Percentiles rank a stretch among this genome's conserved stretches.
Conservation (phyloP, 2,888 invertebrate genomes). For the Stomorhina lunata region DNA sequence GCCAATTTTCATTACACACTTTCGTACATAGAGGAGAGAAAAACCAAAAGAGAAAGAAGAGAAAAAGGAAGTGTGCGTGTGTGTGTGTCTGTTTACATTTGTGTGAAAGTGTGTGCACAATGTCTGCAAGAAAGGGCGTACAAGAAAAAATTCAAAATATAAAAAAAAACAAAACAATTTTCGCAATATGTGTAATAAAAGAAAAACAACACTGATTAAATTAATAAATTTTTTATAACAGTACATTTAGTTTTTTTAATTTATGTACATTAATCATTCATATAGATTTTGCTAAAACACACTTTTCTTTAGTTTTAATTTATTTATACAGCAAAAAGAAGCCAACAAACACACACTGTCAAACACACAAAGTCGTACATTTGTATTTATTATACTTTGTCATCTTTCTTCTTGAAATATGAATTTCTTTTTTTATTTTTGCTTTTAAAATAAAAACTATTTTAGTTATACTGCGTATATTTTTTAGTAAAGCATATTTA, state of each 20-base stretch:
- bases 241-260: neutral
- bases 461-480: no score
- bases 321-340: neutral
- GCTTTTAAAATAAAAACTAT: no score
- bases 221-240: neutral
- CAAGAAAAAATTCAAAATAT: neutral
- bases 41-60: no score
- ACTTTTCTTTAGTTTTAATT: neutral
- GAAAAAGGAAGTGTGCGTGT: no score
- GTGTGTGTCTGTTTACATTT: neutral
- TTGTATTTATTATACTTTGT: neutral
- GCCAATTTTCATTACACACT: slow-evolving; percentile 31
- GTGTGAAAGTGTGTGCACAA: slow-evolving; percentile 23
- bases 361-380: no score
- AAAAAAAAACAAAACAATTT: neutral
- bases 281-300: neutral
- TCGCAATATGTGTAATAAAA: slow-evolving; percentile 7
- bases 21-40: neutral
- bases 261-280: neutral
- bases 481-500: neutral
- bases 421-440: slow-evolving; percentile 8
- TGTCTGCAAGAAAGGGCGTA: slow-evolving; percentile 62
- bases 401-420: neutral
- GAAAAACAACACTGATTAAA: neutral
- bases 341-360: neutral